Evolutionary conservation across 2,888 invertebrate genomes (phyloP), one percentile per base, ranked within the genome.

Genomic region (Cotesia congregata): DNA sequence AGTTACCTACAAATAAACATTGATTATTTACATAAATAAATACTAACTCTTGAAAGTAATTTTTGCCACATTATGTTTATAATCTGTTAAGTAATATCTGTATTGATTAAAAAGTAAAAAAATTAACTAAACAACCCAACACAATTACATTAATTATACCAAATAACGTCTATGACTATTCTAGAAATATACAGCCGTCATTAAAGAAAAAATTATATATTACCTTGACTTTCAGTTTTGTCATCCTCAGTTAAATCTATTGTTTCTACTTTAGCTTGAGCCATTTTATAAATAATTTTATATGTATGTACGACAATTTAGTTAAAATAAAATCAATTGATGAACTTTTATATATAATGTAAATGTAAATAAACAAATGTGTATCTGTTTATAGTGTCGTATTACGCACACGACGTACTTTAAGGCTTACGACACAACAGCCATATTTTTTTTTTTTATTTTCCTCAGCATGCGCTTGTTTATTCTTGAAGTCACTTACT

Each of bases 211-310:
- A 74, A 62, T 38, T 12, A 67, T 72, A 62, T 38, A 69, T 77
- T 81, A 86, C 87, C 86, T 79, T 86, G 83, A 77, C 86, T 84
- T n/a, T 86, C 84, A 4, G 86, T 83, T 76, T 83, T 86, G 6
- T 85, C 86, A 15, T 79, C 80, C 9, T 78, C 81, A 74, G 78
- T 73, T 78, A 83, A 78, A 75, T 85, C 74, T 76, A 82, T 2
- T 73, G 79, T 67, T 73, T 82, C 78, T 6, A 83, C 50, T 61
- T 82, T 85, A 9, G 85, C 86, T 76, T 85, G 85, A 39, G 86
- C 86, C 86, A 86, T 85, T 38, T 65, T 76, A 61, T 41, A 50
- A 30, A 30, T 30, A 30, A 30, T 30, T 30, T 2, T 30, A 30
- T 3, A 30, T 30, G 30, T 30, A 3, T 30, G 30, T 30, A 30